Evolutionary conservation across 2,888 invertebrate species (phyloP).

Genomic region (Oscheius sp.): DNA sequence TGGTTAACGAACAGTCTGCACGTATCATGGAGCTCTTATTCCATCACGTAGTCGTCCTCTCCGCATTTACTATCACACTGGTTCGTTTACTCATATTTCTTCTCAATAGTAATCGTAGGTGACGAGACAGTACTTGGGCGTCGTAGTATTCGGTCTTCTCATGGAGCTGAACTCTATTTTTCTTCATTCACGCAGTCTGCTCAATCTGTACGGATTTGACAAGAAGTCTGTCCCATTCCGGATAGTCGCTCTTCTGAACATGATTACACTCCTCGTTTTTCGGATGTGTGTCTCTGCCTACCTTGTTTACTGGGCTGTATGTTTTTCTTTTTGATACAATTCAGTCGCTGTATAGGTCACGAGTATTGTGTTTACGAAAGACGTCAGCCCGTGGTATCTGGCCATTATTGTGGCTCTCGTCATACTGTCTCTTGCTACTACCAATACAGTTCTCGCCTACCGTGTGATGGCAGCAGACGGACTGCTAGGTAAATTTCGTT

Average conservation of each 20-base stretch:
- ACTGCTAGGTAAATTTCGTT: slow-evolving; percentile 57
- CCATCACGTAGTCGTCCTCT: slow-evolving; percentile 70
- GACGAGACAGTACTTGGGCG: slow-evolving; percentile 62
- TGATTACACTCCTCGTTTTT: slow-evolving; percentile 69
- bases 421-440: slow-evolving; percentile 63
- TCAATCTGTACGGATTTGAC: slow-evolving; percentile 62
- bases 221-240: slow-evolving; percentile 67
- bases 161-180: slow-evolving; percentile 73
- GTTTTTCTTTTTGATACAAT: slow-evolving; percentile 8
- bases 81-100: slow-evolving; percentile 20
- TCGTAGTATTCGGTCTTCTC: slow-evolving; percentile 70
- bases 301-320: slow-evolving; percentile 65
- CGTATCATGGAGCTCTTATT: slow-evolving; percentile 72
- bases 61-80: slow-evolving; percentile 65
- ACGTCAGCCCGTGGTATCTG: slow-evolving; percentile 51
- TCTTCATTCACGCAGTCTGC: slow-evolving; percentile 59
- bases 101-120: slow-evolving; percentile 40
- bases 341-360: slow-evolving; percentile 41
- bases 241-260: slow-evolving; percentile 69
- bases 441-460: slow-evolving; percentile 70
- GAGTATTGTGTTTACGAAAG: slow-evolving; percentile 44
- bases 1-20: slow-evolving; percentile 71
- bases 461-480: slow-evolving; percentile 72
- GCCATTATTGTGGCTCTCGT: slow-evolving; percentile 57
- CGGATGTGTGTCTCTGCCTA: slow-evolving; percentile 66